These are phyloP conservation scores for Agriopis aurantiaria DNA, from an alignment of 2,888 invertebrate genomes.

Conservation along the genomic window DNA sequence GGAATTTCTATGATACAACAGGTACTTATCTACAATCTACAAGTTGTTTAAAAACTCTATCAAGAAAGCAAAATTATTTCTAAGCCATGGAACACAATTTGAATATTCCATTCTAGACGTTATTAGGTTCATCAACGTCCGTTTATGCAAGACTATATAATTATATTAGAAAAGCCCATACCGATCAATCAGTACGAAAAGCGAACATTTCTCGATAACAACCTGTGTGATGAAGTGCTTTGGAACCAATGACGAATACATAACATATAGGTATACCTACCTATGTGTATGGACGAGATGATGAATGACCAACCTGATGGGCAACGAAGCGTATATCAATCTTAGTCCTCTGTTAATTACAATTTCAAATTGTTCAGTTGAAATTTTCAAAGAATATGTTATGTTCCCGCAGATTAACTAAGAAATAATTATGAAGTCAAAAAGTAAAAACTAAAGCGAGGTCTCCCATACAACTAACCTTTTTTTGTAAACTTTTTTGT, in stretches of 20 bases:
- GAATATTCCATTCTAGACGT: not conserved
- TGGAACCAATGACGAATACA: conserved; percentile 52
- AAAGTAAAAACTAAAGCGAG: no score
- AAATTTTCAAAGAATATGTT: no score
- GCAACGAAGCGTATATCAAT: conserved; percentile 67
- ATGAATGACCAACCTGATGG: conserved; percentile 50
- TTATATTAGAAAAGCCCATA: conserved; percentile 27
- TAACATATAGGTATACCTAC: not conserved
- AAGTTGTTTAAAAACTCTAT: no score
- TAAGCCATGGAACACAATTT: no score
- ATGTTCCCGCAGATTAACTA: no score
- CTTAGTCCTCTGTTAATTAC: conserved; percentile 72
- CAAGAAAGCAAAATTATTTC: no score
- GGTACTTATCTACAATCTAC: no score
- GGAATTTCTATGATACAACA: no score
- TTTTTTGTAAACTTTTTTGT: no score
- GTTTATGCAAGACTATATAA: conserved; percentile 9
- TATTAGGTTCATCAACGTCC: conserved; percentile 38
- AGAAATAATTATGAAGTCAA: no score
- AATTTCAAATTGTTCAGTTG: conserved; percentile 69
- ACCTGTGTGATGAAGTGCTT: conserved; percentile 48
- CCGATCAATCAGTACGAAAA: conserved; percentile 29
- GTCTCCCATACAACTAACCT: no score
- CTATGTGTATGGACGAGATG: conserved; percentile 56
- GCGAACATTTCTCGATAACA: conserved; percentile 24